Evolutionary conservation across 2,113 vertebrate species (phyloP).

Genomic region (Cygnus buccinator): DNA sequence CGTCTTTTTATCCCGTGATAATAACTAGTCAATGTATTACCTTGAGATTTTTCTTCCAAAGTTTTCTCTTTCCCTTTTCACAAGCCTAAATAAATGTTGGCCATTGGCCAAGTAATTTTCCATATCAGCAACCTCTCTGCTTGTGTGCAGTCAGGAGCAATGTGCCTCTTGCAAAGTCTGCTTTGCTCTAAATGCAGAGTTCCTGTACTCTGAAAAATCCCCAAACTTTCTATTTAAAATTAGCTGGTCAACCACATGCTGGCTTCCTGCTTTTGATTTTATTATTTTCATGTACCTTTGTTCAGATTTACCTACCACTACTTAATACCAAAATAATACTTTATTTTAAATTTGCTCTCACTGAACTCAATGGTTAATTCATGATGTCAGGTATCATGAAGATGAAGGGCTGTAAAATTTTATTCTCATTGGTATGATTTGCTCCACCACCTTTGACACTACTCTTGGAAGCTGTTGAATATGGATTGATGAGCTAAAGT

Average conservation of each 20-base stretch:
- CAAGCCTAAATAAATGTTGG: constrained; percentile 47
- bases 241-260: constrained; percentile 7
- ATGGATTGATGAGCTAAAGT: neutral
- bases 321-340: neutral
- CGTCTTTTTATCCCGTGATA: constrained; percentile 38
- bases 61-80: constrained; percentile 37
- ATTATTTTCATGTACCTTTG: neutral
- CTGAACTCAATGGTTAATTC: neutral
- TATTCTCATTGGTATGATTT: neutral
- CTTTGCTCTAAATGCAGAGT: neutral
- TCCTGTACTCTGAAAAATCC: constrained; percentile 33
- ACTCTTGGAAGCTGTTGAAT: neutral
- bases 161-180: constrained; percentile 33
- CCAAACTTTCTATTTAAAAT: constrained; percentile 38
- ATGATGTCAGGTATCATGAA: neutral
- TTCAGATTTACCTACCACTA: neutral
- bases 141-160: constrained; percentile 38
- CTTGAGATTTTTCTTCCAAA: constrained; percentile 53
- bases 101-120: constrained; percentile 66
- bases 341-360: neutral
- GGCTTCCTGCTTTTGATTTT: constrained; percentile 20
- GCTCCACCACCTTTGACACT: neutral
- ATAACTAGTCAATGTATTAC: constrained; percentile 46
- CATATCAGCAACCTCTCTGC: constrained; percentile 60
- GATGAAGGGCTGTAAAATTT: neutral